Evolutionary conservation across 2,888 invertebrate species (phyloP), one percentile per base, ranked within the genome.

Genomic region (Agrypnus murinus): DNA sequence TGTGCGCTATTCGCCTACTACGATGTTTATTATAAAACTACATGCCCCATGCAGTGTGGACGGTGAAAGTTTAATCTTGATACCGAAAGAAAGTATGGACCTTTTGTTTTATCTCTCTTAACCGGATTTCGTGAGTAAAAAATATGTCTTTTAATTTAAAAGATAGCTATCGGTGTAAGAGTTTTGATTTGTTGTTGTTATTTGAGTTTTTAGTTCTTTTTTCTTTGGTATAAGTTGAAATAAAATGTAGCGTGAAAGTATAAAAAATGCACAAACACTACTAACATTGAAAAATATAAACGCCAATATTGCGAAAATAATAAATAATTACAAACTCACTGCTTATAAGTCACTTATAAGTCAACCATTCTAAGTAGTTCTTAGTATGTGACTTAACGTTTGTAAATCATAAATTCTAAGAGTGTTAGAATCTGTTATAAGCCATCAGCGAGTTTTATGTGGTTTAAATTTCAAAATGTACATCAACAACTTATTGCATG

Each of bases 1-100:
- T 74, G 71, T 53, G 70, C 77, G 78, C 79, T 79, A 79, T 76
- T 77, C 77, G 74, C 58, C 69, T 73, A n/a, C n/a, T n/a, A 73
- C 77, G 75, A 76, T 75, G 77, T 55, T 57, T 63, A 48, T 19
- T 19, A 60, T 9, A 40, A 25, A 25, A 25, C 9, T 53, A 59
- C 84, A 84, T 83, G 83, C 83, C 83, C 82, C 82, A 83, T 83
- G 83, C 83, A 81, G 82, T 83, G 83, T 83, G 83, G 83, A 84
- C 83, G 82, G 83, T 82, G 83, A 84, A 85, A 85, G 84, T 84
- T 74, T 76, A 81, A 81, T 82, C 84, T 84, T 84, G 82, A 82
- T 82, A 84, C 83, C 77, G 79, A 80, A 77, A 75, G 69, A 65
- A 72, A 65, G 68, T 68, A 60, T 59, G 25, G 25, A 25, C 25